A percentile compares a stretch with the other conserved stretches of the same genome.
Conservation (phyloP, 1,140 invertebrate genomes). For the Macrocentrus cingulum region DNA sequence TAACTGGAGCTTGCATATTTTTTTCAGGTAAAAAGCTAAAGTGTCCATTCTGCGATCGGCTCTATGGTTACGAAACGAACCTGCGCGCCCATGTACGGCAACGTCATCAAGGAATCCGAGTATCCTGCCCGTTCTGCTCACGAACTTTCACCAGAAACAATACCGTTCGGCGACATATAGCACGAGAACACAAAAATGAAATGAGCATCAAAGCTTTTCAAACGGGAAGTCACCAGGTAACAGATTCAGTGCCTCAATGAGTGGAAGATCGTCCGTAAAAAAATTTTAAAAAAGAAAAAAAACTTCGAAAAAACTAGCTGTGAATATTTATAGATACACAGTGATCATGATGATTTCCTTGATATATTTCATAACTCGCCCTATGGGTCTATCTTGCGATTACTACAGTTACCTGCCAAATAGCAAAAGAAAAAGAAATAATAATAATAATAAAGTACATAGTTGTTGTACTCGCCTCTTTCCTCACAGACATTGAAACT, state of each 20-base stretch:
- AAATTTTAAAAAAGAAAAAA: too few relatives aligned
- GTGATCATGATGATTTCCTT: too few relatives aligned
- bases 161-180: slow-evolving; percentile 84
- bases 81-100: slow-evolving; percentile 86
- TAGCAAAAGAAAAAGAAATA: slow-evolving; percentile 28
- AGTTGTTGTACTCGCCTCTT: not conserved
- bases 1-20: too few relatives aligned
- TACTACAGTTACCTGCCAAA: slow-evolving; percentile 45
- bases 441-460: too few relatives aligned
- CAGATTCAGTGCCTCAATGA: slow-evolving; percentile 52
- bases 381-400: slow-evolving; percentile 24
- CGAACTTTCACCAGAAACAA: slow-evolving; percentile 91
- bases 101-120: slow-evolving; percentile 85
- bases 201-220: slow-evolving; percentile 69
- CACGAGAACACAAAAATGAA: slow-evolving; percentile 81
- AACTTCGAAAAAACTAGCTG: not conserved
- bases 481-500: not conserved
- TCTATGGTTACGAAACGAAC: slow-evolving; percentile 93
- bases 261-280: slow-evolving; percentile 14
- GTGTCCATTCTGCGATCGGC: slow-evolving; percentile 86
- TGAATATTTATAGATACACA: not conserved
- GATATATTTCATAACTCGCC: not conserved
- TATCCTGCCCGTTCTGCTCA: slow-evolving; percentile 83
- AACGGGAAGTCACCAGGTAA: slow-evolving; percentile 57
- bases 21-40: slow-evolving; percentile 81